Conservation (phyloP, 2,113 vertebrate genomes). For the Thermophis baileyi region DNA sequence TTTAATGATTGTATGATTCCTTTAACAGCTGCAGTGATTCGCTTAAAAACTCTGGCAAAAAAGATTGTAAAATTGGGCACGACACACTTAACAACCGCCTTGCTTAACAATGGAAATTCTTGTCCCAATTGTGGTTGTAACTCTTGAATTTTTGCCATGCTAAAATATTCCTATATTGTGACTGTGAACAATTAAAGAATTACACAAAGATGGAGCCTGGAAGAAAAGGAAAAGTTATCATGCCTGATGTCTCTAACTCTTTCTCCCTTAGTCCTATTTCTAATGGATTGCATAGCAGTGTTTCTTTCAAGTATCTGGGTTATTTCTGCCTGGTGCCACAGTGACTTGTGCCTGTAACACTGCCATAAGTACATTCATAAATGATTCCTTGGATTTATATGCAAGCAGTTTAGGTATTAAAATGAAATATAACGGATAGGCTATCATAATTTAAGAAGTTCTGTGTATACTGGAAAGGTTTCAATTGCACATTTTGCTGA, state of each 20-base stretch:
- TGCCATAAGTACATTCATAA: not conserved
- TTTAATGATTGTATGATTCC: too few relatives aligned
- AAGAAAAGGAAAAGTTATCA: not conserved
- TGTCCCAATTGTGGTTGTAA: not conserved
- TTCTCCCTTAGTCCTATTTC: accelerated
- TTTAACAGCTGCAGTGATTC: too few relatives aligned
- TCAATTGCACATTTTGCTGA: not conserved
- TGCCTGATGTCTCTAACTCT: not conserved
- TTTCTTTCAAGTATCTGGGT: not conserved
- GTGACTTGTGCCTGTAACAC: not conserved
- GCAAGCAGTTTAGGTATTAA: not conserved
- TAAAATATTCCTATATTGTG: not conserved
- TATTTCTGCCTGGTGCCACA: not conserved
- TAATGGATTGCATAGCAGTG: not conserved
- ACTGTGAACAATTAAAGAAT: too few relatives aligned
- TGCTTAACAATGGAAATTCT: too few relatives aligned
- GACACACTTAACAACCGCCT: too few relatives aligned
- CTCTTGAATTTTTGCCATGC: not conserved
- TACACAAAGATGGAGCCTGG: not conserved
- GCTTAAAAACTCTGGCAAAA: too few relatives aligned
- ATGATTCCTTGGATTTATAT: not conserved
- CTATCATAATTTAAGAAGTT: not conserved
- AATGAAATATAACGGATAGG: not conserved
- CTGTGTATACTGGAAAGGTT: not conserved
- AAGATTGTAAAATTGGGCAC: too few relatives aligned